Percentiles rank a stretch among this genome's conserved stretches.
Conservation (phyloP, 2,797 vertebrate species). For the Xenops minutus region DNA sequence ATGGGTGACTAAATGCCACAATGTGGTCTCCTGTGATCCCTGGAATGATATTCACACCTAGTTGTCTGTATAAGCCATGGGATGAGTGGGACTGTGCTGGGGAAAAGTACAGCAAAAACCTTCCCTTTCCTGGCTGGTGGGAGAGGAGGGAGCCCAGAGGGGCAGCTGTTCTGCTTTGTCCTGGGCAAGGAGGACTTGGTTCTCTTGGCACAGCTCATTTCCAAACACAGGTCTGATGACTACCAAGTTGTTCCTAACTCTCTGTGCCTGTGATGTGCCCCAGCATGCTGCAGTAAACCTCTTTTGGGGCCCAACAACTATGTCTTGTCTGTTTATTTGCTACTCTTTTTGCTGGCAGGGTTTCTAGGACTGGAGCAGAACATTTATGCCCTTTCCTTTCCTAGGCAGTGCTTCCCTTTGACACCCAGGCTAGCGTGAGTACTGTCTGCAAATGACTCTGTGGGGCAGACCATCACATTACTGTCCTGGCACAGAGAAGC, state of each 20-base stretch:
- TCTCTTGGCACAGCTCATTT: background rate
- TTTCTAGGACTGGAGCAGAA: background rate
- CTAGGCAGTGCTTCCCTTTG: background rate
- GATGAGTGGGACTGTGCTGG: background rate
- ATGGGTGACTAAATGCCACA: background rate
- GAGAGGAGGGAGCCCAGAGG: rapidly evolving
- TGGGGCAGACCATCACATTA: background rate
- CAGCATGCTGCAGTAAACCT: background rate
- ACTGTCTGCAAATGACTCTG: background rate
- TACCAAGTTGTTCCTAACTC: background rate
- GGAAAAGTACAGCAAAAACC: rapidly evolving
- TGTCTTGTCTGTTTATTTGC: rapidly evolving
- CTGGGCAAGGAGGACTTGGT: background rate
- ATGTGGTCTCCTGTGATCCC: background rate
- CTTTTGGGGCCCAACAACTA: rapidly evolving
- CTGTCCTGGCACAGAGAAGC: background rate
- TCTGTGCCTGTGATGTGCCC: background rate
- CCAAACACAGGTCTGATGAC: rapidly evolving
- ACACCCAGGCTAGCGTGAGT: rapidly evolving
- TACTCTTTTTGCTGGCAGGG: background rate
- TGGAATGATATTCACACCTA: background rate
- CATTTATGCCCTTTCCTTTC: background rate
- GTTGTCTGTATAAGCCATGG: rapidly evolving
- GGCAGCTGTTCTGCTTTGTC: background rate
- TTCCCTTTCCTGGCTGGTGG: background rate